Evolutionary conservation across 1,140 invertebrate species (phyloP).

Genomic region (Ephestia elutella): DNA sequence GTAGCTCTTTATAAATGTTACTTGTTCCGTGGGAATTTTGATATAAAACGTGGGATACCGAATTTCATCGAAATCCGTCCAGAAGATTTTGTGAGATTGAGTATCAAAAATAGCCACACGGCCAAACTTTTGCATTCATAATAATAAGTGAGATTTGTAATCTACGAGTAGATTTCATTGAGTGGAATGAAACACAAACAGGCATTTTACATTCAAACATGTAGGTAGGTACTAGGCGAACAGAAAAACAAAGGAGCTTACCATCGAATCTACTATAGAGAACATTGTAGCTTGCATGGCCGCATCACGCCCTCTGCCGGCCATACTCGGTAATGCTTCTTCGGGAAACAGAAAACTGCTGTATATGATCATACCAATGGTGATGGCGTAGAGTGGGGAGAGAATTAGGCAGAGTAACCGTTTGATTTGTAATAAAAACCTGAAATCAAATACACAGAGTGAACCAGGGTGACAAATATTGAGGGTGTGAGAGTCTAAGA

Average conservation of each 20-base stretch:
- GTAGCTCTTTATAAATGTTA: too few species aligned
- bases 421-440: constrained; percentile 57
- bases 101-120: too few species aligned
- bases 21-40: too few species aligned
- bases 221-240: not conserved
- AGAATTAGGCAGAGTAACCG: constrained; percentile 77
- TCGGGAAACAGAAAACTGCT: constrained; percentile 78
- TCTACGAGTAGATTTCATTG: too few species aligned
- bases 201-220: not conserved
- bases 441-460: constrained; percentile 29
- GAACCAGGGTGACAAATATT: too few species aligned
- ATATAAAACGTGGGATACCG: too few species aligned
- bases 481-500: too few species aligned
- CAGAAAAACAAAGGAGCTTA: constrained; percentile 34
- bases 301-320: constrained; percentile 76
- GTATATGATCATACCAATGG: constrained; percentile 76
- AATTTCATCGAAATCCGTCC: too few species aligned
- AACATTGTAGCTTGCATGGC: constrained; percentile 86
- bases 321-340: constrained; percentile 67
- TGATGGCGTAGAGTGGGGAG: constrained; percentile 81
- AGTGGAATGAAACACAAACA: too few species aligned
- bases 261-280: constrained; percentile 86
- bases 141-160: too few species aligned
- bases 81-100: too few species aligned
- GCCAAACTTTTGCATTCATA: too few species aligned